Base-by-base conservation (phyloP, 2,888 invertebrate genomes). In the Pachydiplax longipennis region DNA sequence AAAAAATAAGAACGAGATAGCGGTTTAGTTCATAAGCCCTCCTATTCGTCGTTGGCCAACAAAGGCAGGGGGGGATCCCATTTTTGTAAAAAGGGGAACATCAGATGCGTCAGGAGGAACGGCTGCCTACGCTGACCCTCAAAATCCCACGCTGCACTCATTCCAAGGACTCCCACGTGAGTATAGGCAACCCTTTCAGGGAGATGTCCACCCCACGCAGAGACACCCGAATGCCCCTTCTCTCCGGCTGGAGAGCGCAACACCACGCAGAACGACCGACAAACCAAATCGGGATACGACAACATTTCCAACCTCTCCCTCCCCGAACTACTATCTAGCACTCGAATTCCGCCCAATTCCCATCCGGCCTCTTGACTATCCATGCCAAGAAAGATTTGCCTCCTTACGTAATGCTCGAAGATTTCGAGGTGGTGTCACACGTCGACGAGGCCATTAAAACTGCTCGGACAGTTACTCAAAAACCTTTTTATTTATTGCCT, bases 71-170 rank as follows among this genome's bases (percentile, higher is more conserved):
- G 73, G 73, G 31, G 73, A 18, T 65, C 22, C 65, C 65, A 65
- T 82, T 31, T 48, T n/a, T 53, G n/a, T 31, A 48, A 82, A 82
- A 53, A 53, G 53, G 87, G 87, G 87, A 61, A 87, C 87, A n/a
- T 37, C 73, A 31, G 87, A 61, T 37, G 87, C 87, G 58, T 61
- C 37, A 87, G 61, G 48, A 37, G 40, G 37, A 61, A 22, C 12
- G 44, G n/a, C 87, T 87, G 58, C 87, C 87, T 87, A 87, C 87
- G 87, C 87, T 87, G 87, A 87, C 87, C 87, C 61, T 65, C 87
- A 22, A 61, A n/a, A 87, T 37, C 87, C 87, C 87, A 87, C 87
- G 87, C 87, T 87, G 87, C 87, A 87, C 87, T 87, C 87, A 87
- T 87, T 87, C 87, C 87, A 37, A 61, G 37, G 87, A 87, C 87